Percentiles rank a stretch among this genome's conserved stretches.
These are phyloP conservation scores for Gymnodraco acuticeps DNA, from an alignment of 2,797 vertebrate genomes.

Conservation along the genomic window DNA sequence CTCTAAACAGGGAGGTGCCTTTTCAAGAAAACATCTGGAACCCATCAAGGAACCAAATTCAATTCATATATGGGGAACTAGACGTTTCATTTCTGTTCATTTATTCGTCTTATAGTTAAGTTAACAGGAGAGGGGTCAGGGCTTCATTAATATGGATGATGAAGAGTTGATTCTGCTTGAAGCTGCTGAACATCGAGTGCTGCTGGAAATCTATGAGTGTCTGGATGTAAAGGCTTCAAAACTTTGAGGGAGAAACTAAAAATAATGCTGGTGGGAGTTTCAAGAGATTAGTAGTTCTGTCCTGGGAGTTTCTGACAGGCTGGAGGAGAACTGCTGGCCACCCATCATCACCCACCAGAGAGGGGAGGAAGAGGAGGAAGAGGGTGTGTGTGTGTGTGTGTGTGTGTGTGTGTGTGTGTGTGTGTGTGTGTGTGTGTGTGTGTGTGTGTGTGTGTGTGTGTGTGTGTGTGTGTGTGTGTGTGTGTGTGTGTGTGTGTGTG, in stretches of 20 bases:
- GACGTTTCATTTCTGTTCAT: neutral
- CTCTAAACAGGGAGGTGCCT: neutral
- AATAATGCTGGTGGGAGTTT: slow-evolving; percentile 46
- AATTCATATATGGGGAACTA: neutral
- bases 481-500: too few relatives aligned
- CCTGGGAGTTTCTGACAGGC: slow-evolving; percentile 66
- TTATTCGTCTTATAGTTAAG: neutral
- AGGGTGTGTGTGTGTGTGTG: neutral
- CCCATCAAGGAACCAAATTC: neutral
- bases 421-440: too few relatives aligned
- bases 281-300: slow-evolving; percentile 28
- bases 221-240: slow-evolving; percentile 34
- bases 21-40: slow-evolving; percentile 9
- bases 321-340: slow-evolving; percentile 52
- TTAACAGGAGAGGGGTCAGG: neutral
- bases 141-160: slow-evolving; percentile 13
- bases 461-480: too few relatives aligned
- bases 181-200: slow-evolving; percentile 8
- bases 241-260: slow-evolving; percentile 41
- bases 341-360: slow-evolving; percentile 65
- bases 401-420: too few relatives aligned
- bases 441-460: too few relatives aligned
- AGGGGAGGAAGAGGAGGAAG: slow-evolving; percentile 9
- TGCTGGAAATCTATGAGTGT: slow-evolving; percentile 26
- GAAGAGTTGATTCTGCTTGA: slow-evolving; percentile 19